Evolutionary conservation across 2,797 vertebrate genomes (phyloP).

Genomic region (Pelochelys cantorii): DNA sequence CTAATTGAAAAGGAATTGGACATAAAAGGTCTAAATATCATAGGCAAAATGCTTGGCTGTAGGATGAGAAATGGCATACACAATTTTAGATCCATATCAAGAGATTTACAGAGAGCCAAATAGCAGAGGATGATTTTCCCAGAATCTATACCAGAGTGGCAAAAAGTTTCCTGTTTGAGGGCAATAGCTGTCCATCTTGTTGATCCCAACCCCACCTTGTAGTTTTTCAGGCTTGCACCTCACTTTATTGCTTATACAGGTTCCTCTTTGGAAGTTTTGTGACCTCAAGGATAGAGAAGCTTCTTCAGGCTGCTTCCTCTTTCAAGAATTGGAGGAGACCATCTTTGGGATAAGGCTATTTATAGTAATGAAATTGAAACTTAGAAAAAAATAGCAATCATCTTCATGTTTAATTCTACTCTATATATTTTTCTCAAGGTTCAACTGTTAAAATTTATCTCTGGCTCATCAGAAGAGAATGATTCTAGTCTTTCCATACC

Average conservation of each 20-base stretch:
- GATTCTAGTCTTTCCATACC: constrained; percentile 53
- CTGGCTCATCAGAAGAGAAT: constrained; percentile 66
- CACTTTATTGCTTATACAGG: background rate
- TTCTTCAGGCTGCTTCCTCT: background rate
- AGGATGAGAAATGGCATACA: background rate
- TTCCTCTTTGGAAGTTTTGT: background rate
- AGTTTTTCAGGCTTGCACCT: background rate
- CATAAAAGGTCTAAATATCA: background rate
- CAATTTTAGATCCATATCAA: background rate
- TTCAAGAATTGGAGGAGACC: background rate
- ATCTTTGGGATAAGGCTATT: background rate
- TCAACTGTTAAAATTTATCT: constrained; percentile 89
- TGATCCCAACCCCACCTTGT: background rate
- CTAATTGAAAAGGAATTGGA: background rate
- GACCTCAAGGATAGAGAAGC: background rate
- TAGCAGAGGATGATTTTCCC: background rate
- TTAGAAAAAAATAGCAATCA: background rate
- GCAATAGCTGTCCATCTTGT: background rate
- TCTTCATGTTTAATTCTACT: background rate
- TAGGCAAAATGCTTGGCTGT: background rate
- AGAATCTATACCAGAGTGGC: background rate
- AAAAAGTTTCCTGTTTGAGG: background rate
- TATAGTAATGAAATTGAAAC: background rate
- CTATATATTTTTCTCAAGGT: constrained; percentile 77
- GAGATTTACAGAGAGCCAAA: background rate